These are phyloP conservation scores for Eulemur mongoz DNA, from an alignment of 2,797 vertebrate species.

Conservation along the genomic window DNA sequence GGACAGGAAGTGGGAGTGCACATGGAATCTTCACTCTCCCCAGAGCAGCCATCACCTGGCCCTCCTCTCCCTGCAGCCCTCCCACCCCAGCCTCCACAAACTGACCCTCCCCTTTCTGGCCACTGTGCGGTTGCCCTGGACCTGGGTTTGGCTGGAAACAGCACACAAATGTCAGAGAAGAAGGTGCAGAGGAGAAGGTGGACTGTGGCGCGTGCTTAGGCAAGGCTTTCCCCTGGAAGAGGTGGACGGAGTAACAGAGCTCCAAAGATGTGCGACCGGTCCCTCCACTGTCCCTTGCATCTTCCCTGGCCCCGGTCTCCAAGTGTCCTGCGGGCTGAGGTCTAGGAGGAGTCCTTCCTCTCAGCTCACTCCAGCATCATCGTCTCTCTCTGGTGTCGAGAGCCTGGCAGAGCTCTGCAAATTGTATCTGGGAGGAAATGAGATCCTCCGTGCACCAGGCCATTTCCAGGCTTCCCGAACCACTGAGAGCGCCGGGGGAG, in stretches of 20 bases:
- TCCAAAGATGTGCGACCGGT: not conserved
- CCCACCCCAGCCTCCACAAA: not conserved
- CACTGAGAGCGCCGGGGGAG: conserved; percentile 44
- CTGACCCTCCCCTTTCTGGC: not conserved
- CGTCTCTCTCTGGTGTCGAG: not conserved
- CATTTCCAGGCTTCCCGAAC: conserved; percentile 74
- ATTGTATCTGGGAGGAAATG: conserved; percentile 50
- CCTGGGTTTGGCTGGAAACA: not conserved
- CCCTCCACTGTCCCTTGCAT: rapidly evolving
- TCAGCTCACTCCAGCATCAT: not conserved
- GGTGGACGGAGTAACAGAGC: rapidly evolving
- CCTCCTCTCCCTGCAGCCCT: not conserved
- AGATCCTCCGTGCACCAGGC: conserved; percentile 7
- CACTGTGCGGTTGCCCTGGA: not conserved
- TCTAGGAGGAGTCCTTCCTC: not conserved
- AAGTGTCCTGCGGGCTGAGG: not conserved
- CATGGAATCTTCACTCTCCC: too few relatives aligned
- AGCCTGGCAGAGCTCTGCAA: conserved; percentile 12
- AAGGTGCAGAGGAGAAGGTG: not conserved
- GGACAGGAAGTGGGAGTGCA: not conserved
- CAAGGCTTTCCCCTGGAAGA: not conserved
- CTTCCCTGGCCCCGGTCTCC: rapidly evolving
- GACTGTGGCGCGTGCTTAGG: not conserved
- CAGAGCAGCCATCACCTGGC: not conserved
- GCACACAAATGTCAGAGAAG: not conserved